phyloP scores from a whole-genome alignment of 2,113 vertebrate species.

The Sterrhoptilus dennistouni region DNA sequence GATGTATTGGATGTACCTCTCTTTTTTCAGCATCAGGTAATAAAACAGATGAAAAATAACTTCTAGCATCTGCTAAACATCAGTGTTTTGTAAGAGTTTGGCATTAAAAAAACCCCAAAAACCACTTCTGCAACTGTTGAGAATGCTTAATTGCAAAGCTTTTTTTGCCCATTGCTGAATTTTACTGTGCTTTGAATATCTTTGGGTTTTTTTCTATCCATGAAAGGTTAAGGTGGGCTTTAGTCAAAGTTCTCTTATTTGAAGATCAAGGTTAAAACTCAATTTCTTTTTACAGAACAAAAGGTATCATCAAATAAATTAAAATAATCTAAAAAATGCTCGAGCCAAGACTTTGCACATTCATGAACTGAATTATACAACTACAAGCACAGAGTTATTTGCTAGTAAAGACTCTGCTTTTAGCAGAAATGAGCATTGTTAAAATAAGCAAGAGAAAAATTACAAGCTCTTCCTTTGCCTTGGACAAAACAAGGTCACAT shows the following conservation, averaged over 20 bases:
- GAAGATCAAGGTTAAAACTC: constrained; percentile 18
- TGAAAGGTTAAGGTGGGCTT: neutral
- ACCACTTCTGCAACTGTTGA: neutral
- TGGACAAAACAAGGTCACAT: constrained; percentile 60
- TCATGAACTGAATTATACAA: constrained; percentile 12
- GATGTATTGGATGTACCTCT: neutral
- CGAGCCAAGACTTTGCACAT: neutral
- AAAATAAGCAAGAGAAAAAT: constrained; percentile 47
- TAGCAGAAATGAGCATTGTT: constrained; percentile 30
- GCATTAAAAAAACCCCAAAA: neutral
- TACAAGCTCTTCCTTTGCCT: constrained; percentile 12
- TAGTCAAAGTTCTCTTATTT: neutral
- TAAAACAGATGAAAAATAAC: neutral
- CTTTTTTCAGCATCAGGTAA: neutral
- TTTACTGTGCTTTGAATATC: neutral
- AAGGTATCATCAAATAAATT: neutral
- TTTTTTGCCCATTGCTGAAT: neutral
- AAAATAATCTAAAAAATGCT: neutral
- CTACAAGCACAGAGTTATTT: neutral
- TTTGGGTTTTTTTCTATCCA: neutral
- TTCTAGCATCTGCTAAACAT: neutral
- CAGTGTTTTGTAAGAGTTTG: neutral
- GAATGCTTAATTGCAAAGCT: neutral
- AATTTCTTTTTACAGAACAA: neutral
- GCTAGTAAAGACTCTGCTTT: neutral